Evolutionary conservation across 1,140 invertebrate genomes (phyloP).

Genomic region (Arctopsyche grandis): DNA sequence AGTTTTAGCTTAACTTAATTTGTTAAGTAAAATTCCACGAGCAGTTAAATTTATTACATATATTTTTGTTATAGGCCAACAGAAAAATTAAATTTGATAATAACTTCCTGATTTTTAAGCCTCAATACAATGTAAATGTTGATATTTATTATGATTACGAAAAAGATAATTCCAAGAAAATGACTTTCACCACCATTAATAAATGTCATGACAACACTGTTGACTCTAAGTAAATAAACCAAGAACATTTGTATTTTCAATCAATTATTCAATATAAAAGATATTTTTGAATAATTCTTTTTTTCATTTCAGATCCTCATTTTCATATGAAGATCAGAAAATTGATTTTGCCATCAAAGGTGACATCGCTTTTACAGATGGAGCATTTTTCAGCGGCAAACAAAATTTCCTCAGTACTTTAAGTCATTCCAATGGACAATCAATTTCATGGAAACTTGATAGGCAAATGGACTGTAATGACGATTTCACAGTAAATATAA

Average conservation of each 20-base stretch:
- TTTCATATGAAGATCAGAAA: conserved; percentile 68
- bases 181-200: conserved; percentile 72
- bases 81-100: conserved; percentile 73
- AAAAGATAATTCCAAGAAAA: conserved; percentile 73
- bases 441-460: conserved; percentile 62
- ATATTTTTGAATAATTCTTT: background rate
- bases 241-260: too few species aligned
- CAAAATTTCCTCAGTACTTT: conserved; percentile 64
- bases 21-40: too few species aligned
- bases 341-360: conserved; percentile 67
- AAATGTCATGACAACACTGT: conserved; percentile 67
- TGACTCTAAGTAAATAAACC: conserved; percentile 71
- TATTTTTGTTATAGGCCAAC: conserved; percentile 59
- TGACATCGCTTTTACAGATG: conserved; percentile 56
- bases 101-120: conserved; percentile 67
- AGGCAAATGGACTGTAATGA: conserved; percentile 32
- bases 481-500: background rate
- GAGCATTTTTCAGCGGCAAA: conserved; percentile 61
- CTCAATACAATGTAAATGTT: conserved; percentile 68
- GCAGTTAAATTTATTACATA: too few species aligned
- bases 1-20: too few species aligned
- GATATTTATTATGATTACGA: conserved; percentile 74
- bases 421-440: conserved; percentile 68
- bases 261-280: background rate
- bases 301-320: conserved; percentile 62